phyloP scores from a whole-genome alignment of 1,140 invertebrate genomes.

The Stenopsyche tienmushanensis region DNA sequence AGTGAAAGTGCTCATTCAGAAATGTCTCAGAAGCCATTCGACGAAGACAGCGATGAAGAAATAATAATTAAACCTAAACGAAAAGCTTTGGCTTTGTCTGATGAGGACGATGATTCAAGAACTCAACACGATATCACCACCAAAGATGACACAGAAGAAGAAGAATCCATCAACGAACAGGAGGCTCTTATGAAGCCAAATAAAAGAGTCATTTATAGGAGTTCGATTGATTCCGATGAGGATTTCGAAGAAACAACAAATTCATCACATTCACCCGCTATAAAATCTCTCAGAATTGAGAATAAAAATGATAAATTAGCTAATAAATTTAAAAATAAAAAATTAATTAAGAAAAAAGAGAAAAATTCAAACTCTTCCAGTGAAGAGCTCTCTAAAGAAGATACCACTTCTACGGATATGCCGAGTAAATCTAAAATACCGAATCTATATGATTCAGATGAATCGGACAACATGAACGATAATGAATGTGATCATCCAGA shows the following conservation, averaged over 20 bases:
- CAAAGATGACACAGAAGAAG: not conserved
- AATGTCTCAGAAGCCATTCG: too few relatives aligned
- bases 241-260: not conserved
- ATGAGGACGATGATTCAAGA: conserved; percentile 17
- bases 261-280: not conserved
- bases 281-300: conserved; percentile 29
- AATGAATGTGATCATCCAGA: not conserved
- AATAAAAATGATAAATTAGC: conserved; percentile 24
- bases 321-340: conserved; percentile 32
- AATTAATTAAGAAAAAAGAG: not conserved
- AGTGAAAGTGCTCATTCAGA: too few relatives aligned
- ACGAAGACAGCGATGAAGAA: conserved; percentile 26
- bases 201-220: conserved; percentile 5
- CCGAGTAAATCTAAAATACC: too few relatives aligned
- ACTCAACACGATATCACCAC: conserved; percentile 8
- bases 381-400: too few relatives aligned
- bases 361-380: conserved; percentile 17
- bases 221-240: not conserved
- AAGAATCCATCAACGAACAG: not conserved
- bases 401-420: too few relatives aligned
- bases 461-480: conserved; percentile 8
- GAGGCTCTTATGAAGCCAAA: not conserved
- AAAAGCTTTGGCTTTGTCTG: not conserved
- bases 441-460: too few relatives aligned
- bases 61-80: conserved; percentile 26